A percentile compares a stretch with the other conserved stretches of the same genome.
phyloP scores from a whole-genome alignment of 2,113 vertebrate species.

The Psilopogon haemacephalus region DNA sequence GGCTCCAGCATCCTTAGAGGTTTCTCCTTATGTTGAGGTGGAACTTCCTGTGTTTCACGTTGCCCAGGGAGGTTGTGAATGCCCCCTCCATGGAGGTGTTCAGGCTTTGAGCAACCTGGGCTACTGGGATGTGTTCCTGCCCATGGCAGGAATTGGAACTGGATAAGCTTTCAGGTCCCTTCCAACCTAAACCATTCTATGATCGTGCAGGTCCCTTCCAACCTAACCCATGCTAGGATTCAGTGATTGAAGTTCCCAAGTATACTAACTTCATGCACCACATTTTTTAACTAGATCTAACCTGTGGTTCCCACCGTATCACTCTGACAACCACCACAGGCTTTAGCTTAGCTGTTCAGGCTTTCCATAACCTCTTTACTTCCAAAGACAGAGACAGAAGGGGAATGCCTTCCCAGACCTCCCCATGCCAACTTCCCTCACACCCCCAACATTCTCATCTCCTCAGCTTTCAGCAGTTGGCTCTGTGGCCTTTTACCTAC shows the following conservation, averaged over 20 bases:
- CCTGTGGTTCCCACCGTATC: not conserved
- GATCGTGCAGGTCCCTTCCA: no score
- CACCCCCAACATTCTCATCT: not conserved
- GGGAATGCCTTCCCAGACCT: not conserved
- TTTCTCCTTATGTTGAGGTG: no score
- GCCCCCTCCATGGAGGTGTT: no score
- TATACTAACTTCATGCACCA: accelerated
- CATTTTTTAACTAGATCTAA: not conserved
- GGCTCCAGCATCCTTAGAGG: no score
- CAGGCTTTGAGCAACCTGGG: no score
- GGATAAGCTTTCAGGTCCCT: no score
- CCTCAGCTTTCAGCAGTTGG: not conserved
- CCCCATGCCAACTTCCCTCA: not conserved
- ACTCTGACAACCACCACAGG: not conserved
- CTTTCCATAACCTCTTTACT: not conserved
- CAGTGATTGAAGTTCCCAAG: not conserved
- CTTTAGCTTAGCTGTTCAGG: not conserved
- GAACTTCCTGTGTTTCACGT: no score
- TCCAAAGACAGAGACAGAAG: not conserved
- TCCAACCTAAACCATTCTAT: no score
- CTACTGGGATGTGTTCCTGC: no score
- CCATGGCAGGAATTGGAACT: no score
- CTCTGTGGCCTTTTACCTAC: not conserved
- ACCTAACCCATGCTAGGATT: no score
- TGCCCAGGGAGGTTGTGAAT: no score